Evolutionary conservation across 2,888 invertebrate genomes (phyloP).

Genomic region (Plemyria rubiginata): DNA sequence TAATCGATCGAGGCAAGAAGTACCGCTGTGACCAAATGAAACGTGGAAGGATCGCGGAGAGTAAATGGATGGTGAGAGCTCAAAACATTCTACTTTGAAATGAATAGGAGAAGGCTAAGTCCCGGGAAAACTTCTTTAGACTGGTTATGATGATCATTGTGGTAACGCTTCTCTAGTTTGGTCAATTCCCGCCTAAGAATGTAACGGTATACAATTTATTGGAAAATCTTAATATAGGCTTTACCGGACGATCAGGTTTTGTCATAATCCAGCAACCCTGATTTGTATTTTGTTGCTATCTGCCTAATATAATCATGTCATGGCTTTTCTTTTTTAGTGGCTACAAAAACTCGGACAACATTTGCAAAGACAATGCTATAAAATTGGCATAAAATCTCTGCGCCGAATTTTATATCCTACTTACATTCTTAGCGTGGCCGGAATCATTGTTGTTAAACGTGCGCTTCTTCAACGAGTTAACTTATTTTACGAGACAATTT

Average conservation of each 20-base stretch:
- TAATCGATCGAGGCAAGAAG: no score
- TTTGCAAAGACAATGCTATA: constrained; percentile 80
- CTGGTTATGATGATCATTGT: no score
- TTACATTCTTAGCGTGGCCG: constrained; percentile 65
- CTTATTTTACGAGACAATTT: constrained; percentile 28
- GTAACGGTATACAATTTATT: background rate
- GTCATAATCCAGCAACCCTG: constrained; percentile 9
- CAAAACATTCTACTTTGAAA: no score
- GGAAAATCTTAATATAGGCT: background rate
- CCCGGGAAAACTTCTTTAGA: no score
- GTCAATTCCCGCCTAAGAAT: no score
- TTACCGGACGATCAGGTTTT: constrained; percentile 5
- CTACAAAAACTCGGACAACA: constrained; percentile 76
- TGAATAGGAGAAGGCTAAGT: no score
- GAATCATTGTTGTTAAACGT: constrained; percentile 61
- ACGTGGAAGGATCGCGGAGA: no score
- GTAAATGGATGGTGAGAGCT: no score
- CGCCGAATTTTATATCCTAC: constrained; percentile 74
- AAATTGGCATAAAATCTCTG: constrained; percentile 79
- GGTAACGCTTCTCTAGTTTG: no score
- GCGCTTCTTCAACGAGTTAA: constrained; percentile 42
- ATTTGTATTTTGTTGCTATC: constrained; percentile 37
- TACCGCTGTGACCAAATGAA: no score
- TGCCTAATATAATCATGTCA: constrained; percentile 58
- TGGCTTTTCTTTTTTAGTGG: constrained; percentile 61